Base-by-base conservation (phyloP, 2,797 vertebrate genomes). In the Sebastes steindachneri region DNA sequence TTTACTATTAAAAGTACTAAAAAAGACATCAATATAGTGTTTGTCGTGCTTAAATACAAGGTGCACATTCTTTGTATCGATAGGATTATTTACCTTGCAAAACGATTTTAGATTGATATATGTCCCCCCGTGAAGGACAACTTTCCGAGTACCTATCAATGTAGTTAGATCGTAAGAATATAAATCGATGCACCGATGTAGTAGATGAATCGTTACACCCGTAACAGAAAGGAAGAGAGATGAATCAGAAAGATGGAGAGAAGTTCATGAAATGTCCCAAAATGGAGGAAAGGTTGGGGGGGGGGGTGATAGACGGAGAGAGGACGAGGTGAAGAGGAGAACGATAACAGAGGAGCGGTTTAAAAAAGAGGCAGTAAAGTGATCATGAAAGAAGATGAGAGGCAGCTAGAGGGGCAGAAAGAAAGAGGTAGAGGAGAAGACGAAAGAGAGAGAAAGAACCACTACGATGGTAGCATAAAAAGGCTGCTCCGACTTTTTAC, bases 401-500 rank as follows among this genome's bases (percentile, higher is more conserved):
- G 72, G 71, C 41, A 33, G 70, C 69, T 62, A 58, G 64, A 71
- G 57, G 64, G 55, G 59, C 58, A 75, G 74, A 83, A 57, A 60
- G 59, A 77, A 29, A 63, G 82, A 83, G 33, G 57, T 25, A 35
- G 57, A 74, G 19, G 26, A 66, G 23, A 71, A 55, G 35, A 78
- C 29, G 21, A 21, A 37, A 75, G 28, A 72, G 54, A 82, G 21
- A 73, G 51, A 80, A 28, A 69, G 69, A 77, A 35, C 12, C n/a
- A 23, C 51, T 14, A 54, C 63, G 75, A 37, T 41, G 45, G 72
- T 14, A 60, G 84, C 88, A 87, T 86, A 58, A 94, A 93, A 93
- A 92, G 91, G 86, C 87, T 83, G 72, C 74, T 84, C 65, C 66
- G 86, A 89, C 70, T 83, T 80, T 84, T 69, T 57, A 73, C 71